Conservation (phyloP, 2,888 invertebrate species). For the Epicampocera succincta region DNA sequence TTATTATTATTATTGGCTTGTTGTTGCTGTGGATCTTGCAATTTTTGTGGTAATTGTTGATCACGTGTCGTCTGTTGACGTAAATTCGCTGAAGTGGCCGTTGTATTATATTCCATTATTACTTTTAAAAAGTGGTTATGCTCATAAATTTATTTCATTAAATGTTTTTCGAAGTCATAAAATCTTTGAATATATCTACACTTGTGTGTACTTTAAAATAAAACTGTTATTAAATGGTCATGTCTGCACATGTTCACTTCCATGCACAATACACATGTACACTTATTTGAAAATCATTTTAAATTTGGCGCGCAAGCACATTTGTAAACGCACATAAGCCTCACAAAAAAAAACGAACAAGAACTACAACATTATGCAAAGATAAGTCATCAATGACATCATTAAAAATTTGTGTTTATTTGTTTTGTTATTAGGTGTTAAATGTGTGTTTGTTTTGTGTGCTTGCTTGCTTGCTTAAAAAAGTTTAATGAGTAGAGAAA, state of each 20-base stretch:
- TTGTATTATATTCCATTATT: conserved; percentile 79
- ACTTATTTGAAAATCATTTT: neutral
- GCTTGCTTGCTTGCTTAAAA: neutral
- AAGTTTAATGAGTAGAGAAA: conserved; percentile 8
- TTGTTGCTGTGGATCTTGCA: conserved; percentile 81
- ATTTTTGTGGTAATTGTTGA: conserved; percentile 80
- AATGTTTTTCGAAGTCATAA: conserved; percentile 30
- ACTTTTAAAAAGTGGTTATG: conserved; percentile 7
- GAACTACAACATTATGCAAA: conserved; percentile 35
- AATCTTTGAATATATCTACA: too few species aligned
- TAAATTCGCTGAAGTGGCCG: conserved; percentile 69
- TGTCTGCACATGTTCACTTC: neutral
- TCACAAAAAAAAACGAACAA: neutral
- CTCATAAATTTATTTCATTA: conserved; percentile 13
- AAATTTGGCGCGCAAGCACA: conserved; percentile 59
- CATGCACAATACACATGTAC: neutral
- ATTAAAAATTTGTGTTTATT: conserved; percentile 49
- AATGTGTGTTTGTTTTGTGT: conserved; percentile 9
- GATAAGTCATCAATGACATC: conserved; percentile 62
- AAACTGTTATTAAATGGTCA: conserved; percentile 1
- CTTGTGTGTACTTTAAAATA: neutral
- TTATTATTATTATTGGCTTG: conserved; percentile 65
- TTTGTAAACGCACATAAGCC: conserved; percentile 17
- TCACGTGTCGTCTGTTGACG: conserved; percentile 75
- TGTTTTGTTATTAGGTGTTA: conserved; percentile 58